phyloP scores from a whole-genome alignment of 2,113 vertebrate genomes.

The Morone chrysops region DNA sequence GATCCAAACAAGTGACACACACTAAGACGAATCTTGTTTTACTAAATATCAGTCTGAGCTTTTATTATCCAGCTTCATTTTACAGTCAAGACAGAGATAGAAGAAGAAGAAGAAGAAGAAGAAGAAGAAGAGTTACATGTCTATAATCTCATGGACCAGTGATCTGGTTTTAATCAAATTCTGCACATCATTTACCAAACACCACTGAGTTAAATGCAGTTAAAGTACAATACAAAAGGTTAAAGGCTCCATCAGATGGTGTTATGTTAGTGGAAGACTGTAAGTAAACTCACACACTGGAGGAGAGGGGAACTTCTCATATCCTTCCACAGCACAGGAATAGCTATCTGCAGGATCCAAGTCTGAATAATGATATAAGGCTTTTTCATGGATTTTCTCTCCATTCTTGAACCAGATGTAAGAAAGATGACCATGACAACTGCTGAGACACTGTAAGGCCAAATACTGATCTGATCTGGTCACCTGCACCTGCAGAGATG shows the following conservation, averaged over 20 bases:
- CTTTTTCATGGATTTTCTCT: neutral
- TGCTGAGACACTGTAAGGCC: neutral
- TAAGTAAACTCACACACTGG: neutral
- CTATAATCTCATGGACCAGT: no score
- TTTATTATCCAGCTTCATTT: no score
- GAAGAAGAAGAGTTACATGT: no score
- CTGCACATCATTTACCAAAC: no score
- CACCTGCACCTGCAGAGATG: neutral
- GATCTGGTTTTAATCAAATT: no score
- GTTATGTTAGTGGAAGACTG: neutral
- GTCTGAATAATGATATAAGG: fast-evolving
- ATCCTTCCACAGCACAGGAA: slow-evolving; percentile 1
- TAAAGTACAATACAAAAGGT: neutral
- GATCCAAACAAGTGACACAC: no score
- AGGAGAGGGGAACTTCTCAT: neutral
- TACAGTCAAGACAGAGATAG: no score
- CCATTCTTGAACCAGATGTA: neutral
- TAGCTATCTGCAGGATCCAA: neutral
- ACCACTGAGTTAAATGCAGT: no score
- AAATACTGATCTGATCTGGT: neutral
- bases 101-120: no score
- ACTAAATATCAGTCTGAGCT: no score
- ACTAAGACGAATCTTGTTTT: no score
- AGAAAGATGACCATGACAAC: neutral
- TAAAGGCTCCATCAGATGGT: neutral